A percentile compares a stretch with the other conserved stretches of the same genome.
Evolutionary conservation across 2,888 invertebrate genomes (phyloP).

Genomic region (Leptarthrus brevirostris): DNA sequence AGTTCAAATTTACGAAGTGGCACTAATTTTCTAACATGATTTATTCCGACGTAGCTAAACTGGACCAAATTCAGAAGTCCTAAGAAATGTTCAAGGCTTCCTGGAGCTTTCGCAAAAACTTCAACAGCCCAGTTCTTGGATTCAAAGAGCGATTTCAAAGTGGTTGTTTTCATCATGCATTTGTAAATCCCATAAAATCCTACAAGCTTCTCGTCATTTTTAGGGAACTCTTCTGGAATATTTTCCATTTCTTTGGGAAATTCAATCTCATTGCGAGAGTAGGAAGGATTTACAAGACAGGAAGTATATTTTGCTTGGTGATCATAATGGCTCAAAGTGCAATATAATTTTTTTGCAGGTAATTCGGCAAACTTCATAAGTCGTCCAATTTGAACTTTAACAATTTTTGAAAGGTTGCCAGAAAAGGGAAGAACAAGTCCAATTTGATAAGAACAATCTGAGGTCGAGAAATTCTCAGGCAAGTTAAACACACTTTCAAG

Average conservation of each 20-base stretch:
- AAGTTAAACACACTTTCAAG: constrained; percentile 31
- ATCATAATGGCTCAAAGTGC: background rate
- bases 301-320: background rate
- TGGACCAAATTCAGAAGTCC: background rate
- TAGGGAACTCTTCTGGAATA: background rate
- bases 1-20: background rate
- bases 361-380: background rate
- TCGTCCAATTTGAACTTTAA: background rate
- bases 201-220: background rate
- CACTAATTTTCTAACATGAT: background rate
- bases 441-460: background rate
- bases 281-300: background rate
- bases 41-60: background rate
- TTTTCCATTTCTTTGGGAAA: too few species aligned
- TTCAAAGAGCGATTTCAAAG: background rate
- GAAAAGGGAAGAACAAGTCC: background rate
- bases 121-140: background rate
- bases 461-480: background rate
- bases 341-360: background rate
- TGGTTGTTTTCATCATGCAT: background rate
- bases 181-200: background rate
- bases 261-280: background rate
- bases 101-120: background rate
- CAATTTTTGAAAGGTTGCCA: background rate
- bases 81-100: background rate